These are phyloP conservation scores for Pseudorhombus dupliciocellatus DNA, from an alignment of 2,113 vertebrate genomes.

Conservation along the genomic window DNA sequence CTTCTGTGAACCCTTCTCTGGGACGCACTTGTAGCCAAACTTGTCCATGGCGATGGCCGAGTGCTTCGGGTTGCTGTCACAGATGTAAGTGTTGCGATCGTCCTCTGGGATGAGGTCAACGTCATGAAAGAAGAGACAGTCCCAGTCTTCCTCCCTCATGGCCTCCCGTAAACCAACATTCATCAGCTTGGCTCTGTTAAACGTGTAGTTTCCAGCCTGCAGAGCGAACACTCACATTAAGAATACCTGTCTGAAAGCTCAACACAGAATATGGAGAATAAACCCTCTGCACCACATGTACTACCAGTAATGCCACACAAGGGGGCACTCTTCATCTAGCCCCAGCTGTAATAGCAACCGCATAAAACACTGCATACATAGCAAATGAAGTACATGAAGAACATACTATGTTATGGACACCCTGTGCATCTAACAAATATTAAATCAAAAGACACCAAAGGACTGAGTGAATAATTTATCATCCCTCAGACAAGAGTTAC, in stretches of 20 bases:
- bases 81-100: slow-evolving; percentile 82
- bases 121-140: slow-evolving; percentile 86
- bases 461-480: too few species aligned
- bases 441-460: not conserved
- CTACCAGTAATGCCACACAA: not conserved
- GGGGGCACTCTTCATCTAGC: slow-evolving; percentile 26
- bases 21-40: slow-evolving; percentile 86
- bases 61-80: slow-evolving; percentile 83
- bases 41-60: slow-evolving; percentile 87
- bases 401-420: not conserved
- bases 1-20: not conserved
- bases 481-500: slow-evolving; percentile 40
- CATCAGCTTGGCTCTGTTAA: slow-evolving; percentile 85
- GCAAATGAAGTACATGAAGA: not conserved
- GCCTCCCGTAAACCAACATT: slow-evolving; percentile 87
- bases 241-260: not conserved
- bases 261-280: slow-evolving; percentile 23
- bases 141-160: slow-evolving; percentile 86
- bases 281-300: slow-evolving; percentile 17
- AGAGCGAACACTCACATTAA: not conserved
- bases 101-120: slow-evolving; percentile 88
- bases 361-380: not conserved
- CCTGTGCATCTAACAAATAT: not conserved
- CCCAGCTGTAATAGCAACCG: not conserved
- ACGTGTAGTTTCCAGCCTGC: slow-evolving; percentile 82